Percentiles rank a stretch among this genome's conserved stretches.
Evolutionary conservation across 2,113 vertebrate genomes (phyloP).

Genomic region (Smithornis capensis): DNA sequence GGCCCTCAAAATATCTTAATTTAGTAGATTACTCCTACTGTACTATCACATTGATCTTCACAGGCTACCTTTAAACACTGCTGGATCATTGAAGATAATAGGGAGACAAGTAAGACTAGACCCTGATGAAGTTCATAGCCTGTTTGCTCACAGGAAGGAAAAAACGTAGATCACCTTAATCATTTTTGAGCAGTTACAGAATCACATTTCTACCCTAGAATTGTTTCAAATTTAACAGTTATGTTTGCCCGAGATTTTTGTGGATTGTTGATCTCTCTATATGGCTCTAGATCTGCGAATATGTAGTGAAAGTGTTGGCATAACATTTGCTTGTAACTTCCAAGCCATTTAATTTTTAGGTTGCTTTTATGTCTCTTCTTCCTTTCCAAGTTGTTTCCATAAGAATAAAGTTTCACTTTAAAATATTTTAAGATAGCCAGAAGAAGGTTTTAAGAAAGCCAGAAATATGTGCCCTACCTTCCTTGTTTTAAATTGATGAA

Average conservation of each 20-base stretch:
- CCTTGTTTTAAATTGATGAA: neutral
- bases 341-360: neutral
- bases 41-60: neutral
- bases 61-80: neutral
- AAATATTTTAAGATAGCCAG: neutral
- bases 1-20: neutral
- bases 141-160: neutral
- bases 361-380: neutral
- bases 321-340: neutral
- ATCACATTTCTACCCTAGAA: neutral
- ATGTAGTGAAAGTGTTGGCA: neutral
- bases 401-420: neutral
- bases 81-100: neutral
- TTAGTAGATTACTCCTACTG: neutral
- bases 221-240: neutral
- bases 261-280: neutral
- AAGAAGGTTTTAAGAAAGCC: no score
- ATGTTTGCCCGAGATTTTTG: neutral
- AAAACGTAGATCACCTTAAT: neutral
- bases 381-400: neutral
- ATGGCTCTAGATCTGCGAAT: neutral
- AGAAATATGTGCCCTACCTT: neutral
- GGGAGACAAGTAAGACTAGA: neutral
- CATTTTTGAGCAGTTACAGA: neutral
- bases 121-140: neutral